Evolutionary conservation across 2,797 vertebrate genomes (phyloP).

Genomic region (Phaenicophaeus curvirostris): DNA sequence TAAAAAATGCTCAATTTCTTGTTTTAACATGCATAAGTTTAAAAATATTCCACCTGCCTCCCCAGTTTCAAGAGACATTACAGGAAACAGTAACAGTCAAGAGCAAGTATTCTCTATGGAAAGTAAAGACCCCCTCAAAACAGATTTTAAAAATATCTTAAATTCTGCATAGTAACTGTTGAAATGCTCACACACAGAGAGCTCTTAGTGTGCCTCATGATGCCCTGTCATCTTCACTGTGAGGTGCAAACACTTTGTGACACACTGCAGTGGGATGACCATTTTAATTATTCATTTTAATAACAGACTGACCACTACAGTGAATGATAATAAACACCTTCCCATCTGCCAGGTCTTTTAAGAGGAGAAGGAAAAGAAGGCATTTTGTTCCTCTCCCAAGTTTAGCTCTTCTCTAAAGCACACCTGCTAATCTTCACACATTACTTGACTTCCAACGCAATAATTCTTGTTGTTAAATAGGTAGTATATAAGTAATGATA

Average conservation of each 20-base stretch:
- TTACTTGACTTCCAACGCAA: not conserved
- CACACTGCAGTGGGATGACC: not conserved
- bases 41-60: not conserved
- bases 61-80: not conserved
- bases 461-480: not conserved
- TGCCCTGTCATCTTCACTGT: not conserved
- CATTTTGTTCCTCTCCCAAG: not conserved
- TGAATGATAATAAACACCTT: slow-evolving; percentile 49
- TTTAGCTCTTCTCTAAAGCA: not conserved
- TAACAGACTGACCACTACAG: not conserved
- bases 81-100: not conserved
- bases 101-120: not conserved
- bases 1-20: not conserved
- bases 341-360: not conserved
- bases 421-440: not conserved
- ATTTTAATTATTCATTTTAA: slow-evolving; percentile 46
- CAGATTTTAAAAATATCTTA: not conserved
- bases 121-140: not conserved
- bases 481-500: not conserved
- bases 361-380: not conserved
- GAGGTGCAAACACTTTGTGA: slow-evolving; percentile 3
- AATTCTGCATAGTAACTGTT: not conserved
- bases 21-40: not conserved
- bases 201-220: not conserved
- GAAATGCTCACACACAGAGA: not conserved